Base-by-base conservation (phyloP, 2,113 vertebrate species). In the Accipiter virgatus region DNA sequence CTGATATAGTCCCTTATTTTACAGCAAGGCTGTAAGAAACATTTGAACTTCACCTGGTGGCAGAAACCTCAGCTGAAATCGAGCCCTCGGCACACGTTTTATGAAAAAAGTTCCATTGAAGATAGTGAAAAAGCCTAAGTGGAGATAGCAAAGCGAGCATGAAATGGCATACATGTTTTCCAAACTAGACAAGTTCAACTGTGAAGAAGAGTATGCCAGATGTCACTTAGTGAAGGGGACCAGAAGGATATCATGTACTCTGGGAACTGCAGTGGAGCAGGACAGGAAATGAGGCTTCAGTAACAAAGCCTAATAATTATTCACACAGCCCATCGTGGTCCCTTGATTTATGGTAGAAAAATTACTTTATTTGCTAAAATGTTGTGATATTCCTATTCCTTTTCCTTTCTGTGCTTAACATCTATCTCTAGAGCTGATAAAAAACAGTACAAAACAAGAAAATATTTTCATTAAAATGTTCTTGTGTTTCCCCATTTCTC, bases 51-150 rank as follows among this genome's bases (percentile, higher is more conserved):
- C 70, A 78, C 38, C 86, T 90, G 86, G 89, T 59, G 91, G 89
- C 77, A 45, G 32, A 86, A 66, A 6, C 55, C 79, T 56, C 23
- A 25, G 61, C 82, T 66, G 45, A 71, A 77, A 63, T 7, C 1
- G 7, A 86, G 45, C 58, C 77, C 50, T 48, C 0, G 0, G 34
- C 16, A 7, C 29, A 66, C 1, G 0, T 12, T 72, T 66, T 26
- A 4, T 25, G 26, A n/a, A 21, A n/a, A 21, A 52, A 27, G 18
- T 61, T 75, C 29, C 15, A 36, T 16, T 23, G 40, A 48, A 50
- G 59, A 47, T 4, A 45, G 71, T 47, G 65, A 67, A 87, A 63
- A 82, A 96, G 22, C 19, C 29, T 5, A 86, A 50, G 21, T 14
- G 40, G 92, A 38, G n/a, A 31, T 14, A 58, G 56, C 47, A 11